Percentiles rank a stretch among this genome's conserved stretches.
Conservation (phyloP, 1,140 invertebrate genomes). For the Drosophila asahinai region DNA sequence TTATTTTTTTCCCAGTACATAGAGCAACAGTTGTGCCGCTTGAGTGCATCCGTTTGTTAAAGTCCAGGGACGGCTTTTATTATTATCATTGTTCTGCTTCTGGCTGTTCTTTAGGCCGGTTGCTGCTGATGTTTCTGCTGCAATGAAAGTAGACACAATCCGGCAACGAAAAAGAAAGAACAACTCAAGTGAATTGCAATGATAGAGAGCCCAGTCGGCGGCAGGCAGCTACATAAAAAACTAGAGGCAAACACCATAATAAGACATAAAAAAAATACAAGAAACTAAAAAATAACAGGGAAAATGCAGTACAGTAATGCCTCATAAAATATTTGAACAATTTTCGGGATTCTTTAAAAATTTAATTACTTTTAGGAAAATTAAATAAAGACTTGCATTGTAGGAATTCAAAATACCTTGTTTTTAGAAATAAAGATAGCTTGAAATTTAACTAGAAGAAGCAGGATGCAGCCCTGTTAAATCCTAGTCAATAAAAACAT, state of each 20-base stretch:
- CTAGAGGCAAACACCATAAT: slow-evolving; percentile 35
- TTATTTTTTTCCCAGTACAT: background rate
- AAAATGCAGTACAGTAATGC: slow-evolving; percentile 57
- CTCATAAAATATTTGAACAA: slow-evolving; percentile 43
- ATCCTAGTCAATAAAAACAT: too few species aligned
- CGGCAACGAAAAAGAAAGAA: slow-evolving; percentile 31
- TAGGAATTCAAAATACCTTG: too few species aligned
- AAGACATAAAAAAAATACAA: slow-evolving; percentile 44
- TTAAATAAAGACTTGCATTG: too few species aligned
- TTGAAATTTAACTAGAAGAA: too few species aligned
- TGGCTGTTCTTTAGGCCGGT: slow-evolving; percentile 30
- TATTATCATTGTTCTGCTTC: slow-evolving; percentile 52
- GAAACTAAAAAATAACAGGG: slow-evolving; percentile 35
- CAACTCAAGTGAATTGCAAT: slow-evolving; percentile 76
- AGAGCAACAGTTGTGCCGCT: slow-evolving; percentile 66
- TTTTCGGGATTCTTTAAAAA: background rate
- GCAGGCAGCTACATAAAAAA: slow-evolving; percentile 50
- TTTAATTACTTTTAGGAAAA: background rate
- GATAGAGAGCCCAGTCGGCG: slow-evolving; percentile 54
- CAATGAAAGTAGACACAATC: slow-evolving; percentile 50
- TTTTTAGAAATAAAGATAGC: too few species aligned
- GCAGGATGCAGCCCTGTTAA: too few species aligned
- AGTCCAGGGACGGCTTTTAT: slow-evolving; percentile 60
- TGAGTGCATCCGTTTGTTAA: slow-evolving; percentile 71
- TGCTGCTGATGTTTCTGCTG: slow-evolving; percentile 26